Conservation (phyloP, 2,888 invertebrate genomes). For the Apodemia mormo region DNA sequence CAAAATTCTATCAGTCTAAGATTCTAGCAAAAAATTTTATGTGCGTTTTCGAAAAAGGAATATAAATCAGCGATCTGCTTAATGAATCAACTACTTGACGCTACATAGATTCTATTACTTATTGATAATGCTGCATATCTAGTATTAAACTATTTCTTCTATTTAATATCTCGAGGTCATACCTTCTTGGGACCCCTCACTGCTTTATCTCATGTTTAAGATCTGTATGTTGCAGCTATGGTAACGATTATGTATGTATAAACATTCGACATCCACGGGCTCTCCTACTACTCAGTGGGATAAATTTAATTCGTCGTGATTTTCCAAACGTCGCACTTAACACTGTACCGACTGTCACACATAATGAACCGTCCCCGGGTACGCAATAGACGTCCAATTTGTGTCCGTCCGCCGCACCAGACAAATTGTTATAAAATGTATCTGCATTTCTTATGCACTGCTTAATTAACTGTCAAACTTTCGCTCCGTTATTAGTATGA, state of each 20-base stretch:
- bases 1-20: no score
- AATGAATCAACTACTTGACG: no score
- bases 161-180: no score
- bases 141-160: no score
- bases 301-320: conserved; percentile 11
- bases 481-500: conserved; percentile 36
- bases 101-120: no score
- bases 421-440: conserved; percentile 14
- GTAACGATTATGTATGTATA: neutral
- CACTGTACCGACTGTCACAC: neutral
- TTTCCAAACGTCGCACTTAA: neutral
- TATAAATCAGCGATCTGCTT: no score
- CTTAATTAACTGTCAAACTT: conserved; percentile 37
- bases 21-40: no score
- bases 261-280: neutral
- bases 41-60: no score
- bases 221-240: neutral
- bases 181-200: no score
- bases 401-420: conserved; percentile 5
- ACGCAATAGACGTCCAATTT: conserved; percentile 18
- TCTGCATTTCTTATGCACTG: conserved; percentile 30
- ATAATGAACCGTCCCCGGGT: neutral
- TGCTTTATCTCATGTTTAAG: no score
- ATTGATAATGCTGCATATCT: no score
- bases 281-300: neutral